phyloP scores from a whole-genome alignment of 2,113 vertebrate genomes.

The Puntigrus tetrazona region DNA sequence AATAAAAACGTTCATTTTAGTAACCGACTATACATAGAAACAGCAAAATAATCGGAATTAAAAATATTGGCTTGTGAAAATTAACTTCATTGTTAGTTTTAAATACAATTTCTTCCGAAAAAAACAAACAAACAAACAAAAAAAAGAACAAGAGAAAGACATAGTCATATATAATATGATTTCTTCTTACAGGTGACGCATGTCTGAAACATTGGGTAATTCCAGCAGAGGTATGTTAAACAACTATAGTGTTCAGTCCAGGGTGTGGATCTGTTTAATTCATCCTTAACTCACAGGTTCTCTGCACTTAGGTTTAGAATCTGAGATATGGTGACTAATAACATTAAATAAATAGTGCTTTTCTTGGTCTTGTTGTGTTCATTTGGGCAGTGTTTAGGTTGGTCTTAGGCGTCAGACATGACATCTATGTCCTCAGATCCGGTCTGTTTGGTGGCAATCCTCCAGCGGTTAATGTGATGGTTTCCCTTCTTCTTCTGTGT shows the following conservation, averaged over 20 bases:
- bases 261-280: neutral
- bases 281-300: constrained; percentile 47
- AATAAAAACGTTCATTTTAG: neutral
- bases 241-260: constrained; percentile 12
- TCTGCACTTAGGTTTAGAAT: constrained; percentile 40
- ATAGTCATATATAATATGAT: neutral
- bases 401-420: constrained; percentile 86
- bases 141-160: neutral
- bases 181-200: neutral
- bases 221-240: constrained; percentile 19
- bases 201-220: neutral
- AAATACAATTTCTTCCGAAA: neutral
- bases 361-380: constrained; percentile 67
- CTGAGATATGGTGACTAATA: constrained; percentile 66
- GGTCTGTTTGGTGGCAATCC: constrained; percentile 93
- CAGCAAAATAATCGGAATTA: neutral
- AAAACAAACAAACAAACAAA: no score
- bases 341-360: constrained; percentile 76
- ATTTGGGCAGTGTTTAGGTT: constrained; percentile 52
- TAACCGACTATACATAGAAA: neutral
- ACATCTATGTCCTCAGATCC: constrained; percentile 93
- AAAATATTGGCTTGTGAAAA: neutral
- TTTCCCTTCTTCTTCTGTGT: constrained; percentile 97
- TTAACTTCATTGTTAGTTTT: constrained; percentile 5
- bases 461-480: constrained; percentile 98